These are phyloP conservation scores for Nemoura dubitans DNA, from an alignment of 2,888 invertebrate species.

Conservation along the genomic window DNA sequence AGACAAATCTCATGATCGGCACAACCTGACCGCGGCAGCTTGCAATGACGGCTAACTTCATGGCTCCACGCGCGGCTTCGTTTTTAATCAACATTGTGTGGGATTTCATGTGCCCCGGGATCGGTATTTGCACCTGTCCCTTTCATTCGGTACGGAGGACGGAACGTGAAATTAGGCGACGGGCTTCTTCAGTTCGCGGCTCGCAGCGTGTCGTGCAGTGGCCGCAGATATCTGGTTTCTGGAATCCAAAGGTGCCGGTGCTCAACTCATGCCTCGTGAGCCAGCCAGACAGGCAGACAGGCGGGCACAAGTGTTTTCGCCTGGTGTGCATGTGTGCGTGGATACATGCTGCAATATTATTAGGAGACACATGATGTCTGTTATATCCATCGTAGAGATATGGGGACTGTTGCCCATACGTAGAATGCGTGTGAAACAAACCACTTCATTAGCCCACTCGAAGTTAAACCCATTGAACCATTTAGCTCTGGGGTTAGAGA, in stretches of 20 bases:
- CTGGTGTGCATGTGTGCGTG: neutral
- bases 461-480: slow-evolving; percentile 32
- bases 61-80: neutral
- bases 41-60: neutral
- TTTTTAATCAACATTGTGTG: neutral
- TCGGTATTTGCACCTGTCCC: slow-evolving; percentile 12
- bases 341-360: neutral
- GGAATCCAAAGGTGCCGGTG: neutral
- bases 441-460: slow-evolving; percentile 34
- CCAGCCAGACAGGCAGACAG: neutral
- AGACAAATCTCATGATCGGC: slow-evolving; percentile 17
- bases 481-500: slow-evolving; percentile 13
- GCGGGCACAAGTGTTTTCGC: neutral
- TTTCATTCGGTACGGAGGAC: neutral
- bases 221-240: neutral
- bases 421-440: slow-evolving; percentile 33
- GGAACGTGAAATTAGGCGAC: slow-evolving; percentile 1
- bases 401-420: neutral
- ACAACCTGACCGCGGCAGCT: neutral
- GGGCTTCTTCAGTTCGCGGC: neutral
- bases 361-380: neutral
- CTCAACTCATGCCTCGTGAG: neutral
- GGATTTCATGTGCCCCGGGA: neutral
- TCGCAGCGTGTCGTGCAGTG: neutral
- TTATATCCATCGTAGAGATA: neutral